Percentiles rank a stretch among this genome's conserved stretches.
phyloP scores from a whole-genome alignment of 2,113 vertebrate genomes.

The Sinocyclocheilus grahami region DNA sequence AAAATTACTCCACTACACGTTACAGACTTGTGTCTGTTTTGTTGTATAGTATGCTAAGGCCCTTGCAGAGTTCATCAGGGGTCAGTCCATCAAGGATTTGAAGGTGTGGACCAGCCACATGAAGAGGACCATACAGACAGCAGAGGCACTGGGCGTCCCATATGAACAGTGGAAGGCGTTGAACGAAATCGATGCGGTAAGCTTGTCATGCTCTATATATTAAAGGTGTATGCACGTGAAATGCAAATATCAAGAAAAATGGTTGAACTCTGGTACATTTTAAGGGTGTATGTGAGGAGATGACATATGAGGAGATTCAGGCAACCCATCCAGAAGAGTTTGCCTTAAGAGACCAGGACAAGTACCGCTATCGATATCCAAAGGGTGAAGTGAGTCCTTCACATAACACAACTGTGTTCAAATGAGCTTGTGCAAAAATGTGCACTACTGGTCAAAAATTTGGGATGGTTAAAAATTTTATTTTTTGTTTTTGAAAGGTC shows the following conservation, averaged over 20 bases:
- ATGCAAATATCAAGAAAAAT: neutral
- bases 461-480: no score
- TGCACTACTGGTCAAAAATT: neutral
- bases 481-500: no score
- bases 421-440: neutral
- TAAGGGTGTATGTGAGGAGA: conserved; percentile 90
- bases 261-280: neutral
- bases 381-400: conserved; percentile 83
- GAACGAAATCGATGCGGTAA: conserved; percentile 91
- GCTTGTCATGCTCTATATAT: conserved; percentile 45
- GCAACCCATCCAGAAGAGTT: conserved; percentile 83
- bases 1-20: no score
- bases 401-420: neutral
- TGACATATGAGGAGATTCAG: conserved; percentile 92
- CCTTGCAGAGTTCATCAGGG: conserved; percentile 79
- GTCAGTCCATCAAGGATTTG: conserved; percentile 80
- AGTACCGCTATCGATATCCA: conserved; percentile 91
- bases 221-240: neutral
- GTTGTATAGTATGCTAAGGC: conserved; percentile 79
- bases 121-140: conserved; percentile 88
- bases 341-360: conserved; percentile 89
- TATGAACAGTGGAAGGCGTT: conserved; percentile 95
- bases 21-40: neutral
- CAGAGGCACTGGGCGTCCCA: conserved; percentile 80
- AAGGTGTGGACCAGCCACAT: conserved; percentile 94